Evolutionary conservation across 2,888 invertebrate species (phyloP), one percentile per base, ranked within the genome.

Genomic region (Hirtodrosophila trivittata): DNA sequence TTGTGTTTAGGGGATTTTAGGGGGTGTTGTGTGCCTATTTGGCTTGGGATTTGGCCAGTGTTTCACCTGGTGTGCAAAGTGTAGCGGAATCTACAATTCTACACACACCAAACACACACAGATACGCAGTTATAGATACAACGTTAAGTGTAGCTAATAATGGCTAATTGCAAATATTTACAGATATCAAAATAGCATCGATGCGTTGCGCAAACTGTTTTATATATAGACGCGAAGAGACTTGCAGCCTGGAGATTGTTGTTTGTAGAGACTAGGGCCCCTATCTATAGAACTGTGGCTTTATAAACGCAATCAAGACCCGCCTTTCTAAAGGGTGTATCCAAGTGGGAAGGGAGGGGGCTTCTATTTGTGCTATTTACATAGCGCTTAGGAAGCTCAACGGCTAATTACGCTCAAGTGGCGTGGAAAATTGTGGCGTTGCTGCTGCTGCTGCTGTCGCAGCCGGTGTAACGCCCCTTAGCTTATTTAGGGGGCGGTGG

Each of bases 401-500:
- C 75, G 75, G 65, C 69, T 82, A 82, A 82, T 82, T 82, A 86
- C 82, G 87, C 78, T 82, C 87, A 86, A 82, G 75, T 82, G 82
- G 87, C 85, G 72, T 84, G 72, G 86, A 82, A 86, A 86, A 86
- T 84, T 86, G 72, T 84, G 63, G 85, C 59, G 50, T 35, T 51
- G 69, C 47, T 6, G 14, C 32, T 32, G n/a, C 16, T 30, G 37
- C 12, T 43, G 43, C 28, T 13, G 50, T 35, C 46, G 69, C 47
- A 1, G 14, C 32, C 28, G 37, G 30, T 42, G 10, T 26, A 41
- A 43, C 54, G 46, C 52, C 38, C 45, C 41, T n/a, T 13, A 18
- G 18, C 16, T 12, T 16, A 30, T 18, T 18, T 33, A 12, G n/a
- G 26, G 28, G 41, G 42, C 42, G 10, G 6, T 6, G 25, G 28